Evolutionary conservation across 2,113 vertebrate species (phyloP).

Genomic region (Paramisgurnus dabryanus): DNA sequence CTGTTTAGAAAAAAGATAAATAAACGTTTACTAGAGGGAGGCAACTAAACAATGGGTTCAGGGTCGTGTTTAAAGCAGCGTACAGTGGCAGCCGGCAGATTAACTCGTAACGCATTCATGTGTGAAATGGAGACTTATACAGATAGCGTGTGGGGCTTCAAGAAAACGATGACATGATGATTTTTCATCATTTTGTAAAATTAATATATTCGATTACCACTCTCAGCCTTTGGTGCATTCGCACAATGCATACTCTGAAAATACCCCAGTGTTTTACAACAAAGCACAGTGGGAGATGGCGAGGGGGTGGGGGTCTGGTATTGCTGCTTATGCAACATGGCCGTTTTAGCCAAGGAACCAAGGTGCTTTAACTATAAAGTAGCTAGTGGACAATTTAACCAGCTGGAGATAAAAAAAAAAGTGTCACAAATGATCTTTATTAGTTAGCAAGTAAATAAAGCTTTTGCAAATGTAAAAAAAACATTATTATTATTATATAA

Average conservation of each 20-base stretch:
- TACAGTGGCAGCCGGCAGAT: constrained; percentile 77
- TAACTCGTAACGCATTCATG: constrained; percentile 72
- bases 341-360: constrained; percentile 15
- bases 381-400: constrained; percentile 29
- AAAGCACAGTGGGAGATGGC: constrained; percentile 49
- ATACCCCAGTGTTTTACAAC: constrained; percentile 56
- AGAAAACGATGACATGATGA: constrained; percentile 66
- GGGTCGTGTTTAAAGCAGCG: constrained; percentile 55
- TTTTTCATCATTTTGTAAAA: constrained; percentile 64
- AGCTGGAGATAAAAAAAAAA: background rate
- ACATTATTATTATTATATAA: no score
- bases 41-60: constrained; percentile 55
- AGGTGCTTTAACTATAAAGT: background rate
- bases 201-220: constrained; percentile 69
- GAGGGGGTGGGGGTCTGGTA: constrained; percentile 25
- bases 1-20: constrained; percentile 55
- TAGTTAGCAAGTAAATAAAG: constrained; percentile 37
- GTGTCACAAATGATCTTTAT: constrained; percentile 19
- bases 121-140: constrained; percentile 80
- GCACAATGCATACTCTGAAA: constrained; percentile 60
- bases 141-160: constrained; percentile 61
- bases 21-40: constrained; percentile 43
- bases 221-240: constrained; percentile 57
- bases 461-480: background rate
- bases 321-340: constrained; percentile 24